phyloP scores from a whole-genome alignment of 1,140 invertebrate genomes.

The Aphis gossypii region DNA sequence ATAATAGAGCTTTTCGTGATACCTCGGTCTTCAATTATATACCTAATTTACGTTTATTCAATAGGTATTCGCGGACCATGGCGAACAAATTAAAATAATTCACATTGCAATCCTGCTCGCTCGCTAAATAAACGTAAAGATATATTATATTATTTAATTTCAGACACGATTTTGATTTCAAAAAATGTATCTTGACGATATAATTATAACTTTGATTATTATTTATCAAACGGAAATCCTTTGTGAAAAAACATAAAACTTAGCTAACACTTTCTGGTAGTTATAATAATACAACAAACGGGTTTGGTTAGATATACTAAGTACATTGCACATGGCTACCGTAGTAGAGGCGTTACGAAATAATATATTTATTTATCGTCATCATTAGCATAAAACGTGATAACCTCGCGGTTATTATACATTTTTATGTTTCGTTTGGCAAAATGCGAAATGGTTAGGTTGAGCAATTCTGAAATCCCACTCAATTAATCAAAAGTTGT shows the following conservation, averaged over 20 bases:
- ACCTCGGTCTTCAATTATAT: not conserved
- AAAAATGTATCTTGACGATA: not conserved
- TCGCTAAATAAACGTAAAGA: not conserved
- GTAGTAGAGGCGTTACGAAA: not conserved
- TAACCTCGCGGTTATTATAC: not conserved
- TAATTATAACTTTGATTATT: not conserved
- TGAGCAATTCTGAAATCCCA: not conserved
- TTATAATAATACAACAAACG: not conserved
- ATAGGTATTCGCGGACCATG: not conserved
- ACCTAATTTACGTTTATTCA: not conserved
- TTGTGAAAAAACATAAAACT: not conserved
- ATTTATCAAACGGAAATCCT: not conserved
- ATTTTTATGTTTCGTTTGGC: not conserved
- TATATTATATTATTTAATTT: not conserved
- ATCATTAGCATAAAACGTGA: constrained; percentile 4
- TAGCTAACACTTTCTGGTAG: not conserved
- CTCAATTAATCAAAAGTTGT: constrained; percentile 16
- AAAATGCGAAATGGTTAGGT: not conserved
- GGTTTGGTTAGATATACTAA: not conserved
- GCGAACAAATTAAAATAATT: not conserved
- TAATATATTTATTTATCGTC: constrained; percentile 4
- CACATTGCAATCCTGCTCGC: not conserved
- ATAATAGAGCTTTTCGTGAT: not conserved
- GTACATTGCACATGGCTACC: not conserved
- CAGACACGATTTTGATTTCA: not conserved